These are phyloP conservation scores for Dendrolimus kikuchii DNA, from an alignment of 1,140 invertebrate genomes.

Conservation along the genomic window DNA sequence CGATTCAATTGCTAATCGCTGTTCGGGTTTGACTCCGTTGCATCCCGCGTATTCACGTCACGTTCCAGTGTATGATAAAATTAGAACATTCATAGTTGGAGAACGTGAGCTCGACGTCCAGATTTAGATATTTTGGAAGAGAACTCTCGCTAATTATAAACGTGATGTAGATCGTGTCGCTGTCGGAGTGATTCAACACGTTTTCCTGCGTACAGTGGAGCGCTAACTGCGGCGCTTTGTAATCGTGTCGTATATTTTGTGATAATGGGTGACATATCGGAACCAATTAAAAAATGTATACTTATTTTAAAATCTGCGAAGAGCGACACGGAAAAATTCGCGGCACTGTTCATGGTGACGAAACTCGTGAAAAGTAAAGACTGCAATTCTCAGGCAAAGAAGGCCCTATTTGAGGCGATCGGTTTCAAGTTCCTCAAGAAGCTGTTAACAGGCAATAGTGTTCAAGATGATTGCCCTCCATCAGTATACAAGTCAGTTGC, in stretches of 20 bases:
- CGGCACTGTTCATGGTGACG: slow-evolving; percentile 91
- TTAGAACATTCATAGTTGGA: slow-evolving; percentile 65
- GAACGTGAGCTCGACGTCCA: slow-evolving; percentile 67
- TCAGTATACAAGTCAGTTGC: slow-evolving; percentile 92
- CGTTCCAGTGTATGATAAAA: slow-evolving; percentile 63
- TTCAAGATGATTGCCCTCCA: slow-evolving; percentile 87
- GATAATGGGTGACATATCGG: slow-evolving; percentile 78
- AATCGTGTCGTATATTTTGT: slow-evolving; percentile 41
- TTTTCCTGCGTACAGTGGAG: slow-evolving; percentile 47
- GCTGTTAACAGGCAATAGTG: slow-evolving; percentile 80
- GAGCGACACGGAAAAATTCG: slow-evolving; percentile 93
- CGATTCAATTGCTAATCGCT: neutral
- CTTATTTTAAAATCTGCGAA: slow-evolving; percentile 82
- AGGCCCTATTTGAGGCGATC: slow-evolving; percentile 89
- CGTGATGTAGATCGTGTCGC: slow-evolving; percentile 62
- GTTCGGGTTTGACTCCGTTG: slow-evolving; percentile 13
- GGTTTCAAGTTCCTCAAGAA: slow-evolving; percentile 88
- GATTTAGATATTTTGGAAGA: slow-evolving; percentile 73
- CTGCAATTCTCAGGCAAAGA: slow-evolving; percentile 80
- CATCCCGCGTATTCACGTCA: slow-evolving; percentile 48
- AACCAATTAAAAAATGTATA: slow-evolving; percentile 87
- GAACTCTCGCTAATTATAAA: slow-evolving; percentile 68
- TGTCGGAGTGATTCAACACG: slow-evolving; percentile 47
- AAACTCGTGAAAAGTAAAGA: slow-evolving; percentile 88
- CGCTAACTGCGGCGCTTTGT: slow-evolving; percentile 56